A percentile compares a stretch with the other conserved stretches of the same genome.
These are phyloP conservation scores for Cremastinae sp. DNA, from an alignment of 2,888 invertebrate genomes.

Conservation along the genomic window DNA sequence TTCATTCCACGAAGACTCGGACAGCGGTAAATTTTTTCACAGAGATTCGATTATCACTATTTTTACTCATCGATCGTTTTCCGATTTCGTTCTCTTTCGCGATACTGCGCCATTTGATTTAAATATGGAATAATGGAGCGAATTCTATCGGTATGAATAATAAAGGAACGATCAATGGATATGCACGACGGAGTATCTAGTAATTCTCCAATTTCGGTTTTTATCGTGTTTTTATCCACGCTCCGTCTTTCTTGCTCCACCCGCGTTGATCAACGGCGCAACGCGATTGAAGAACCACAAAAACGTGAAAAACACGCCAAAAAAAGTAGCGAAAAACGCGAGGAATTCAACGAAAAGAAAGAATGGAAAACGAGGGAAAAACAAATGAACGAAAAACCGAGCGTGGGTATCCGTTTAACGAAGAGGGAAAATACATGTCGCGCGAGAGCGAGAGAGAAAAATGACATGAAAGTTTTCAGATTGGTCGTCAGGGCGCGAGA, in stretches of 20 bases:
- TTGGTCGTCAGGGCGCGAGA: not conserved
- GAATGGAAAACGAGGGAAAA: not conserved
- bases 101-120: constrained; percentile 12
- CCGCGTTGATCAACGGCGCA: not conserved
- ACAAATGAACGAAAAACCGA: constrained; percentile 3
- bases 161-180: constrained; percentile 17
- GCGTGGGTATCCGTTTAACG: constrained; percentile 11
- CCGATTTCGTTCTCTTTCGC: not conserved
- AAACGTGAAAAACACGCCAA: not conserved
- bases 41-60: too few species aligned
- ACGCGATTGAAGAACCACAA: not conserved
- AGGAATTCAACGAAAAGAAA: not conserved
- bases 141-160: constrained; percentile 3
- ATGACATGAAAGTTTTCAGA: too few species aligned
- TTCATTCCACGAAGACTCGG: too few species aligned
- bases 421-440: not conserved
- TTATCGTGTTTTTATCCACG: constrained; percentile 6
- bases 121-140: constrained; percentile 9
- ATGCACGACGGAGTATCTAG: constrained; percentile 3
- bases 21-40: too few species aligned
- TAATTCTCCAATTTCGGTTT: constrained; percentile 18
- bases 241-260: not conserved
- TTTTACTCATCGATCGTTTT: too few species aligned
- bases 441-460: constrained; percentile 22
- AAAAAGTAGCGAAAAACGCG: not conserved